These are phyloP conservation scores for Drosophila acutilabella DNA, from an alignment of 2,888 invertebrate species.

Conservation along the genomic window DNA sequence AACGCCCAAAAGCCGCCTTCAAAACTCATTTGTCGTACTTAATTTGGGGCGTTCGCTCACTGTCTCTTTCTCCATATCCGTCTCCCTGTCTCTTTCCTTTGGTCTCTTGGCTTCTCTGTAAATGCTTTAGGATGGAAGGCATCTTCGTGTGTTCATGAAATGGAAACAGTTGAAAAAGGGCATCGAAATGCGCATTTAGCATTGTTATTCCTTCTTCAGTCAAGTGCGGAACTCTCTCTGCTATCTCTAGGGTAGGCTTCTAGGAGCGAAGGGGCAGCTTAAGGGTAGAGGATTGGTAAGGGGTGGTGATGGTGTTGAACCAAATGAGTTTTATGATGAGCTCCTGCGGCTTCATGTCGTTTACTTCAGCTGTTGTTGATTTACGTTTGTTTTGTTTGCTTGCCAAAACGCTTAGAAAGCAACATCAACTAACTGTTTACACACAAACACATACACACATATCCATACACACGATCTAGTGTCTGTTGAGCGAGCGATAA, in stretches of 20 bases:
- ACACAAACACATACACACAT: slow-evolving; percentile 11
- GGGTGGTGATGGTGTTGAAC: slow-evolving; percentile 49
- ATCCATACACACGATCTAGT: slow-evolving; percentile 10
- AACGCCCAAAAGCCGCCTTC: slow-evolving; percentile 51
- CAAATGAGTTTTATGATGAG: slow-evolving; percentile 79
- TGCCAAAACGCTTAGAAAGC: slow-evolving; percentile 72
- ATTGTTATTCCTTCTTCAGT: slow-evolving; percentile 55
- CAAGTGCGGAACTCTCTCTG: slow-evolving; percentile 42
- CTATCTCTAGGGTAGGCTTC: background rate
- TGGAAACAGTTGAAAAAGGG: slow-evolving; percentile 57
- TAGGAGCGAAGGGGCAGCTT: background rate
- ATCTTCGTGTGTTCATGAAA: slow-evolving; percentile 48
- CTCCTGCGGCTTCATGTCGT: slow-evolving; percentile 63
- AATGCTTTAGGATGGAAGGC: slow-evolving; percentile 2
- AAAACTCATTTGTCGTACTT: slow-evolving; percentile 80
- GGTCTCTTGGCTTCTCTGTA: background rate
- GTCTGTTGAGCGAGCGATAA: slow-evolving; percentile 68
- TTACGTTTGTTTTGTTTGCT: slow-evolving; percentile 78
- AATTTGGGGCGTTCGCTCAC: slow-evolving; percentile 43
- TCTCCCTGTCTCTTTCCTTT: background rate
- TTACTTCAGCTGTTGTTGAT: slow-evolving; percentile 64
- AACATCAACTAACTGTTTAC: slow-evolving; percentile 68
- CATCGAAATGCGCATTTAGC: slow-evolving; percentile 68
- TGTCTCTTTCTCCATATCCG: background rate
- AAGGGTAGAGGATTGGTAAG: background rate